phyloP scores from a whole-genome alignment of 2,113 vertebrate species.

The Trematocara zebra region DNA sequence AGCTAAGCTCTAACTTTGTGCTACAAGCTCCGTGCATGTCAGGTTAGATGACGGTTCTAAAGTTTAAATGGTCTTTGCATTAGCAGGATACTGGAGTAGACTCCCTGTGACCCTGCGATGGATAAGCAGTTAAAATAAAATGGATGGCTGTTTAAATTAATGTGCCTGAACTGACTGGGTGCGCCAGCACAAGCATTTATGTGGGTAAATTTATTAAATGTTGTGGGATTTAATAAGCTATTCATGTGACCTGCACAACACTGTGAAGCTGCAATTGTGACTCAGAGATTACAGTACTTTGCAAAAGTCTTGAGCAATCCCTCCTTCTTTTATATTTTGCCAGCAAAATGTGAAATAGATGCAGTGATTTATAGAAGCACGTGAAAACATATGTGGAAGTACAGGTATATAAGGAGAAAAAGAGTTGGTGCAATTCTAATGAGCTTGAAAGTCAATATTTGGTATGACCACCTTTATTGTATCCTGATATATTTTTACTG shows the following conservation, averaged over 20 bases:
- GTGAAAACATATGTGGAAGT: neutral
- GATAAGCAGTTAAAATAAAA: neutral
- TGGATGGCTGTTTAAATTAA: neutral
- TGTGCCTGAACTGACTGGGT: neutral
- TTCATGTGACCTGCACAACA: neutral
- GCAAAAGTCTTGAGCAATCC: neutral
- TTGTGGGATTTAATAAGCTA: neutral
- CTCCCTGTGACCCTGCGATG: neutral
- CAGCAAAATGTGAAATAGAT: neutral
- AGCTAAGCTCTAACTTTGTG: neutral
- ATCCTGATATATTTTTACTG: neutral
- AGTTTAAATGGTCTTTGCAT: neutral
- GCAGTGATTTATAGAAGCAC: neutral
- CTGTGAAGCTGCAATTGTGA: neutral
- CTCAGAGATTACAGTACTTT: neutral
- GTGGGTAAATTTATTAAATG: neutral
- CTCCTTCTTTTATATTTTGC: neutral
- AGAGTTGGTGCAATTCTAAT: neutral
- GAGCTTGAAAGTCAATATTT: neutral
- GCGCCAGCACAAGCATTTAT: neutral
- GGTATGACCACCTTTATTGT: neutral
- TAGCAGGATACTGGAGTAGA: neutral
- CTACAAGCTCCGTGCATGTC: neutral
- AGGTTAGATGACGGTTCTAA: neutral
- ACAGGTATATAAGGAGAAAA: neutral